phyloP scores from a whole-genome alignment of 2,888 invertebrate genomes.

The Trachelus stipa region DNA sequence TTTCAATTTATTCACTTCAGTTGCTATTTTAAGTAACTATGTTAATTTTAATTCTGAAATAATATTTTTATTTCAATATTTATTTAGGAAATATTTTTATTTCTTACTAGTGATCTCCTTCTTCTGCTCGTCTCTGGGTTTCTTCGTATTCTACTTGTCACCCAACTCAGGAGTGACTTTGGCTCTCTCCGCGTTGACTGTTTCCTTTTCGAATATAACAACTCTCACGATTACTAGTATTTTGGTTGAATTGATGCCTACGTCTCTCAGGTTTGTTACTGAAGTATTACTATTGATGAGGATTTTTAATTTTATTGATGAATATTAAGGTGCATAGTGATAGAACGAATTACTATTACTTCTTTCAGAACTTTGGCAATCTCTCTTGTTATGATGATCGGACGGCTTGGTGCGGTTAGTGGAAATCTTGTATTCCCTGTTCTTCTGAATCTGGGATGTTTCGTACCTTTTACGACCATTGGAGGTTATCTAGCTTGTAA shows the following conservation, averaged over 20 bases:
- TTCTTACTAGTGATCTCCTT: constrained; percentile 6
- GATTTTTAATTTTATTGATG: too few relatives aligned
- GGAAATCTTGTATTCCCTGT: constrained; percentile 77
- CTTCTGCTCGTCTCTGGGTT: constrained; percentile 3
- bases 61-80: too few relatives aligned
- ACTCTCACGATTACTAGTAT: constrained; percentile 67
- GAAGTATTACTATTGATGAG: too few relatives aligned
- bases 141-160: constrained; percentile 27
- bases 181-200: constrained; percentile 19
- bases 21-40: too few relatives aligned
- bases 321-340: too few relatives aligned
- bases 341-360: too few relatives aligned
- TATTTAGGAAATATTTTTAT: not conserved
- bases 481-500: constrained; percentile 70
- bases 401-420: constrained; percentile 74
- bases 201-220: constrained; percentile 52
- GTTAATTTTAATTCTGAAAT: too few relatives aligned
- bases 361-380: too few relatives aligned
- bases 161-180: constrained; percentile 20
- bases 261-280: constrained; percentile 15
- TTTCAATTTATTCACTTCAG: too few relatives aligned
- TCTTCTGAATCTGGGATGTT: constrained; percentile 74
- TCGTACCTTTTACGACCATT: constrained; percentile 76
- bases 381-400: constrained; percentile 48
- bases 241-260: constrained; percentile 45